These are phyloP conservation scores for Yponomeuta plumbellus DNA, from an alignment of 2,888 invertebrate species.

Conservation along the genomic window DNA sequence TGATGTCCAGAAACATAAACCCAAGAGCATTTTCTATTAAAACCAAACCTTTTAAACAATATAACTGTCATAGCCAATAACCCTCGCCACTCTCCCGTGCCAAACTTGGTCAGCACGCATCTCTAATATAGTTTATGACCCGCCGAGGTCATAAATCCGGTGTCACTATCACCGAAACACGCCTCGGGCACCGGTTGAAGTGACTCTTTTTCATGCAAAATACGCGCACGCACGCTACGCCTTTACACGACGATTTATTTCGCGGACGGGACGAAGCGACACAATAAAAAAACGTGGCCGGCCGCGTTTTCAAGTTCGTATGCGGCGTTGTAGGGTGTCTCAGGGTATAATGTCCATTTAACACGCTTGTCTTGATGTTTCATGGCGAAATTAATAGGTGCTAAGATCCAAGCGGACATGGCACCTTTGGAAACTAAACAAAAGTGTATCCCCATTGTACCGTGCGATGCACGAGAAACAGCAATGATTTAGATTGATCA, in stretches of 20 bases:
- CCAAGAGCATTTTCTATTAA: too few relatives aligned
- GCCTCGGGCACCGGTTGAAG: conserved; percentile 35
- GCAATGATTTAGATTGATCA: too few relatives aligned
- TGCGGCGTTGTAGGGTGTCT: not conserved
- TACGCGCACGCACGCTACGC: conserved; percentile 41
- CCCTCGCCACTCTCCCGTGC: not conserved
- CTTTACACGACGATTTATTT: conserved; percentile 35
- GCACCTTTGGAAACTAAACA: too few relatives aligned
- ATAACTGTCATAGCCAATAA: not conserved
- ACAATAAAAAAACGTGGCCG: conserved; percentile 34
- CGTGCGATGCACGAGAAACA: too few relatives aligned
- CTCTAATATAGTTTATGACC: not conserved
- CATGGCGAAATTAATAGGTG: too few relatives aligned
- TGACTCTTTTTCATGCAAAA: conserved; percentile 46
- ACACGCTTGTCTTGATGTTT: too few relatives aligned
- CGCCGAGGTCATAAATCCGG: conserved; percentile 32
- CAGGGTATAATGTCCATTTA: too few relatives aligned
- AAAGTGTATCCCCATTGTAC: too few relatives aligned
- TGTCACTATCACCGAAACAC: conserved; percentile 42
- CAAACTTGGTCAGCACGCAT: conserved; percentile 1
- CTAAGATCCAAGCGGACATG: too few relatives aligned
- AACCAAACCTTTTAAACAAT: not conserved
- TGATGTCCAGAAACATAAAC: too few relatives aligned
- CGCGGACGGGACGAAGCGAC: conserved; percentile 39
- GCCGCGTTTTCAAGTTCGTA: conserved; percentile 3